Evolutionary conservation across 2,888 invertebrate genomes (phyloP).

Genomic region (Sminthurinus aureus): DNA sequence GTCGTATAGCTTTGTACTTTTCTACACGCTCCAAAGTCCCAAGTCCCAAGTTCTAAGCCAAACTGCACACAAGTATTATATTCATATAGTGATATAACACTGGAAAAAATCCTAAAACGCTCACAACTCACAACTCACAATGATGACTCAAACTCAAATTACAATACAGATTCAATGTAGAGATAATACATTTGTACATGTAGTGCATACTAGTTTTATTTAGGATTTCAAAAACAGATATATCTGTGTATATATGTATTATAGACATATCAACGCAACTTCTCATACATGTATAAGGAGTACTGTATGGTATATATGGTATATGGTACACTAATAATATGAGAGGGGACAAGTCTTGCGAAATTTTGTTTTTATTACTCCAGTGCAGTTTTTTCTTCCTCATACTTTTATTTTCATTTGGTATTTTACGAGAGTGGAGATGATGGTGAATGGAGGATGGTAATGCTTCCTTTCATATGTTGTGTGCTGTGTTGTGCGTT

Average conservation of each 20-base stretch:
- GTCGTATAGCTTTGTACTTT: too few relatives aligned
- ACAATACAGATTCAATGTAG: constrained; percentile 9
- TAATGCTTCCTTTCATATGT: too few relatives aligned
- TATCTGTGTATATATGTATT: background rate
- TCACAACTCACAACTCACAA: background rate
- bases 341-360: constrained; percentile 24
- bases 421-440: too few relatives aligned
- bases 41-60: too few relatives aligned
- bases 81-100: too few relatives aligned
- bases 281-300: background rate
- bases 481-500: too few relatives aligned
- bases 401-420: constrained; percentile 32
- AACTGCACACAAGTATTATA: too few relatives aligned
- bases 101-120: background rate
- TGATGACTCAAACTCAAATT: background rate
- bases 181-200: background rate
- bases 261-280: too few relatives aligned
- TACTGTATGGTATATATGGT: too few relatives aligned
- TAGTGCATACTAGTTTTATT: background rate
- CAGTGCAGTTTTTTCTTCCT: constrained; percentile 18
- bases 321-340: too few relatives aligned
- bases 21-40: background rate
- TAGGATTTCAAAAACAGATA: background rate
- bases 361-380: constrained; percentile 30
- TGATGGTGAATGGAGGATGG: too few relatives aligned